Evolutionary conservation across 2,888 invertebrate species (phyloP).

Genomic region (Apoda limacodes): DNA sequence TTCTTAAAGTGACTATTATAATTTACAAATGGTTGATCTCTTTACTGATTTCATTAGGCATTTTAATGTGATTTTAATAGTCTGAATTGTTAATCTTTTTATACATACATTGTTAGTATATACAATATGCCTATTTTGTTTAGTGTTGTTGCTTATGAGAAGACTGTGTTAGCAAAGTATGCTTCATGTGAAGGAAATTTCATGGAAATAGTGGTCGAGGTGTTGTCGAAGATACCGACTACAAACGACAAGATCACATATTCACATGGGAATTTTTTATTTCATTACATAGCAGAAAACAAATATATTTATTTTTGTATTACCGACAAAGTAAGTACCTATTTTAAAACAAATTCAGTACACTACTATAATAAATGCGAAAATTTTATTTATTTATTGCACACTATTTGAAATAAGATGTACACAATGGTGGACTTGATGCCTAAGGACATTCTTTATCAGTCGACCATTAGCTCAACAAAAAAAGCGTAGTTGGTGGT

Average conservation of each 20-base stretch:
- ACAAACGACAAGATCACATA: slow-evolving; percentile 90
- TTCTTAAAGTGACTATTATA: no score
- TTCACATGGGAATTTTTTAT: slow-evolving; percentile 71
- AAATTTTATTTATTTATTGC: no score
- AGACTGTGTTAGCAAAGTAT: slow-evolving; percentile 82
- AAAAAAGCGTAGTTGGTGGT: no score
- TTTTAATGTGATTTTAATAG: slow-evolving; percentile 9
- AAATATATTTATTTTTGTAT: slow-evolving; percentile 90
- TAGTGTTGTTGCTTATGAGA: slow-evolving; percentile 85
- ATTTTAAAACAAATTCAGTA: no score
- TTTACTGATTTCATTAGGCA: slow-evolving; percentile 4
- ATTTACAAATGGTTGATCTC: no score
- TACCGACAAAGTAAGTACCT: slow-evolving; percentile 84
- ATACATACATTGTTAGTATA: no score
- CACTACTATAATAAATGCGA: no score
- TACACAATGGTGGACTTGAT: no score
- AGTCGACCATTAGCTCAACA: no score
- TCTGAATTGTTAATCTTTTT: slow-evolving; percentile 1
- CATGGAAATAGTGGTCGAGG: slow-evolving; percentile 89
- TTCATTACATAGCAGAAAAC: slow-evolving; percentile 89
- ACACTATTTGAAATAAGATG: no score
- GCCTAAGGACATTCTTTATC: no score
- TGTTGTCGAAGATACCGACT: slow-evolving; percentile 81
- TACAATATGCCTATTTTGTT: slow-evolving; percentile 88
- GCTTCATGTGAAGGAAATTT: slow-evolving; percentile 95